Conservation (phyloP, 2,113 vertebrate species). For the Uropsilus gracilis region DNA sequence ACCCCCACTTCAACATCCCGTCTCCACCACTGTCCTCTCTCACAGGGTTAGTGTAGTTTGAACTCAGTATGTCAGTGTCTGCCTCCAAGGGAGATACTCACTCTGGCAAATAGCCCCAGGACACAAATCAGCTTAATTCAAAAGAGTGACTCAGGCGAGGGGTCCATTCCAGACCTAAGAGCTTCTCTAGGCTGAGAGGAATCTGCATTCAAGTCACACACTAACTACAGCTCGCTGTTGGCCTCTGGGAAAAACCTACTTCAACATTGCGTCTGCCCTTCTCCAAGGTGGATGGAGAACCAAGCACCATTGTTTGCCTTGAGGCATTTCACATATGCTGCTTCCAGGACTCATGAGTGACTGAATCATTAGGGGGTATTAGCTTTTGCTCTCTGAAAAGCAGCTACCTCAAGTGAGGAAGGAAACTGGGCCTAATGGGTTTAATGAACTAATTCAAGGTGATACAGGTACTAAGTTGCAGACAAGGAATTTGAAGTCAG, state of each 20-base stretch:
- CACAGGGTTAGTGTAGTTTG: rapidly evolving
- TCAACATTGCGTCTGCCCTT: neutral
- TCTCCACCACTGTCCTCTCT: neutral
- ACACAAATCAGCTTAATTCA: too few relatives aligned
- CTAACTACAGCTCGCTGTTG: neutral
- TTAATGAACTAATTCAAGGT: neutral
- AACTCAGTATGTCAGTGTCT: neutral
- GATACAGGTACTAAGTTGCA: neutral
- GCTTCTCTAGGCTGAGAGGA: neutral
- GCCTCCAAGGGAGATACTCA: neutral
- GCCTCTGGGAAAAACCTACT: neutral
- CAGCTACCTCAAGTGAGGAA: neutral
- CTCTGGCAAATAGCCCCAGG: neutral
- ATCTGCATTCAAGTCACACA: neutral
- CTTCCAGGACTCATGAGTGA: neutral
- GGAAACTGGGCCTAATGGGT: neutral
- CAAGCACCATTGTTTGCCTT: neutral
- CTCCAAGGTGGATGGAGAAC: neutral
- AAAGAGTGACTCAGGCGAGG: neutral
- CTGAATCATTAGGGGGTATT: neutral
- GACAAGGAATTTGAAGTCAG: neutral
- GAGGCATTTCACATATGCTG: neutral
- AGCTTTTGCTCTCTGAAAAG: neutral
- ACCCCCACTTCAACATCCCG: too few relatives aligned
- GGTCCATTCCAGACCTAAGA: neutral